Base-by-base conservation (phyloP, 2,113 vertebrate species). In the Thunnus maccoyii region DNA sequence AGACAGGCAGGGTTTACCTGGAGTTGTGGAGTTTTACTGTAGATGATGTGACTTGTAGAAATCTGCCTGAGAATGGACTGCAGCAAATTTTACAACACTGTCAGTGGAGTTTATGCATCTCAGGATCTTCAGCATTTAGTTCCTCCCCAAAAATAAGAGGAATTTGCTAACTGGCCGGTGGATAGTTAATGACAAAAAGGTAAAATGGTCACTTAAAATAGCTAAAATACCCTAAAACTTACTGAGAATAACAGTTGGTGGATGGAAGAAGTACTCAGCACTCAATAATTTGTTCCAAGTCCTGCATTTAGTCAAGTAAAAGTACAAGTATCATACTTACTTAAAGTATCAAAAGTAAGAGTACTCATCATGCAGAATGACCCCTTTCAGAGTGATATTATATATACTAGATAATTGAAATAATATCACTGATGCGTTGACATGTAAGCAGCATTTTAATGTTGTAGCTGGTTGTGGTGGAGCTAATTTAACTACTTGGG, bases 41-140 rank as follows among this genome's bases (percentile, higher is more conserved):
- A 61, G 44, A 52, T 68, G 68, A 91, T 84, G 80, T 44, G 79
- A 84, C 56, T 47, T 32, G 44, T 58, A 25, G 78, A 84, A 85
- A 82, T 68, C 16, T 44, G 5, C 22, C 22, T 62, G 55, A 61
- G 11, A 22, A 54, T 20, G 17, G 82, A 63, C 44, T 68, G 50
- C 25, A 86, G 55, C 48, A 20, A 68, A 1, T 50, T 61, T 54
- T 25, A 46, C 54, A 15, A 44, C 16, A 3, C 6, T 70, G 22
- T 80, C 51, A 54, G 36, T 32, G 14, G 56, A 60, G 6, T 61
- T 54, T 47, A 64, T 46, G 44, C 4, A 50, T 18, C 47, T 66
- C 64, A 50, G 41, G 56, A 22, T 27, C 51, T 8, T 58, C 18
- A 16, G n/a, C 60, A 46, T 66, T 62, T 41, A 22, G 20, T 77